These are phyloP conservation scores for Subanguina moxae DNA, from an alignment of 1,140 invertebrate species.

Conservation along the genomic window DNA sequence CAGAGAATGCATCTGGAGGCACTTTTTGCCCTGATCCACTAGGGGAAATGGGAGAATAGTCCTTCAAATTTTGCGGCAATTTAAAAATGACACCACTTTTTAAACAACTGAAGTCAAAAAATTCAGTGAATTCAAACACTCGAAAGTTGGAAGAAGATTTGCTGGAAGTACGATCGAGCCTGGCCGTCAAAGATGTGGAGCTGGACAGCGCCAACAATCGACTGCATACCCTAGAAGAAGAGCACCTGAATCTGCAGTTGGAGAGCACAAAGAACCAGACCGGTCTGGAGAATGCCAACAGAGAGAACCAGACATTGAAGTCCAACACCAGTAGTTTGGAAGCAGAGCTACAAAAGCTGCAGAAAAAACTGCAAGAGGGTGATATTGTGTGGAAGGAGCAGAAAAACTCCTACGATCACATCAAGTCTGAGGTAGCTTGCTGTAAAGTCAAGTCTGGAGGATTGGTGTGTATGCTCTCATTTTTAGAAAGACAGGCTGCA, in stretches of 20 bases:
- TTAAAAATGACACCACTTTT: too few relatives aligned
- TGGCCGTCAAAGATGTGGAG: constrained; percentile 45
- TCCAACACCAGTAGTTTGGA: constrained; percentile 41
- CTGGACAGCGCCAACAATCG: constrained; percentile 52
- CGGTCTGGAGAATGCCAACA: constrained; percentile 46
- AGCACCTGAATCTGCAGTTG: constrained; percentile 37
- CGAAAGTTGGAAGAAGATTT: constrained; percentile 57
- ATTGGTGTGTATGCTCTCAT: background rate
- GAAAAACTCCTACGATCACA: constrained; percentile 36
- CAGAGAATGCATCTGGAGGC: too few relatives aligned
- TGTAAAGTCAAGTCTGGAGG: background rate
- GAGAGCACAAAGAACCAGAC: constrained; percentile 41
- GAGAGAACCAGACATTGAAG: constrained; percentile 50
- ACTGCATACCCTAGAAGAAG: constrained; percentile 49
- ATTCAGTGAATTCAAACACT: constrained; percentile 49
- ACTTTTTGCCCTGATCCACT: too few relatives aligned
- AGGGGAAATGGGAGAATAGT: background rate
- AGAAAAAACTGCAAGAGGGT: constrained; percentile 36
- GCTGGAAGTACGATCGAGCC: constrained; percentile 35
- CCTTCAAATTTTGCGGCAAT: background rate
- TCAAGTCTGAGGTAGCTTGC: constrained; percentile 48
- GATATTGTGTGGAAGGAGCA: constrained; percentile 48
- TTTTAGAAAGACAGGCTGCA: constrained; percentile 52
- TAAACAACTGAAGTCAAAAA: background rate
- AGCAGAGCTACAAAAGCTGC: constrained; percentile 43